Conservation (phyloP, 2,888 invertebrate species). For the Drosophila longiperda region DNA sequence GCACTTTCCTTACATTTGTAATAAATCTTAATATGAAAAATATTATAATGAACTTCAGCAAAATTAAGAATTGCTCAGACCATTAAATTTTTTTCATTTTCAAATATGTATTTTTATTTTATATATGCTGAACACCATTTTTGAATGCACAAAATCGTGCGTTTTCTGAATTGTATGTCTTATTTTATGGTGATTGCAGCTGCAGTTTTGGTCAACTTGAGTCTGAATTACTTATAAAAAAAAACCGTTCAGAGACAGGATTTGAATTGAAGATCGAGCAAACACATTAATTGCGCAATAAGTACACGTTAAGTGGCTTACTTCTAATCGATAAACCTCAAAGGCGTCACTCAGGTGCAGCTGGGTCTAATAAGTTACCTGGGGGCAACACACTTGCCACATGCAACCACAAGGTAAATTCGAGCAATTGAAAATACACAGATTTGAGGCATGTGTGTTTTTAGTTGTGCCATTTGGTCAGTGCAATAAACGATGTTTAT, state of each 20-base stretch:
- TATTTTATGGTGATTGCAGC: not conserved
- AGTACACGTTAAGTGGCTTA: conserved; percentile 55
- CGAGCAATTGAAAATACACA: conserved; percentile 31
- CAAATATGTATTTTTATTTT: not conserved
- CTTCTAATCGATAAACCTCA: conserved; percentile 70
- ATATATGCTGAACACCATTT: not conserved
- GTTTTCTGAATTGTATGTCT: not conserved
- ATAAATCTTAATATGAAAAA: not conserved
- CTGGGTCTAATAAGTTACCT: conserved; percentile 1
- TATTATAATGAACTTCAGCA: not conserved
- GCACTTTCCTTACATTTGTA: not conserved
- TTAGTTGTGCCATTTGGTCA: conserved; percentile 24
- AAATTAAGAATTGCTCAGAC: not conserved
- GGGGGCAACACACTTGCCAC: conserved; percentile 37
- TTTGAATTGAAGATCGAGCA: conserved; percentile 39
- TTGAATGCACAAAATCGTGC: not conserved
- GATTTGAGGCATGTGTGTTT: conserved; percentile 11
- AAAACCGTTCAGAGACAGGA: not conserved
- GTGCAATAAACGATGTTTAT: conserved; percentile 44
- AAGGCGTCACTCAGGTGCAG: conserved; percentile 41
- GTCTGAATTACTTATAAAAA: not conserved
- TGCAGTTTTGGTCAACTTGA: not conserved
- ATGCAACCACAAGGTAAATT: conserved; percentile 52
- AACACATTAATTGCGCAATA: conserved; percentile 68
- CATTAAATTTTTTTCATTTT: not conserved